Evolutionary conservation across 1,140 invertebrate species (phyloP), one percentile per base, ranked within the genome.

Genomic region (Amyelois transitella): DNA sequence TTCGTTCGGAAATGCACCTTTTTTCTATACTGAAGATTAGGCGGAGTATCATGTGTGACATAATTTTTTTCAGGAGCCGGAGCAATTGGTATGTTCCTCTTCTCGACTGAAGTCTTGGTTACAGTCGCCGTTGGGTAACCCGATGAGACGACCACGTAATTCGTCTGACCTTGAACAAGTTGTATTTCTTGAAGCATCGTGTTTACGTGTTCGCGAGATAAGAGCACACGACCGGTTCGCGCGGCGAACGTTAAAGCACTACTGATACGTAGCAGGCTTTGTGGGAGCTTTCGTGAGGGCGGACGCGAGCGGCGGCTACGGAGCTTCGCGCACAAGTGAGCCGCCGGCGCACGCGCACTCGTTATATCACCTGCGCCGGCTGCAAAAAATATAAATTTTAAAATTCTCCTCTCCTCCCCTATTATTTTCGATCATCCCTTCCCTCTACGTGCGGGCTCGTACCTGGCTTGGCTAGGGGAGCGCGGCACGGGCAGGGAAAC

Each of bases 1-100:
- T 90, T 88, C 21, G 75, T 88, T 47, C 86, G 84, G 66, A 94
- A 94, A 60, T 94, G 62, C 94, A 94, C 69, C 93, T 93, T 70
- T 91, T 89, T 90, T 66, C 94, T 93, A 72, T 93, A 93, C 20
- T 91, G 81, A 54, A 91, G 76, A 60, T 74, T 91, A 65, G 64
- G 84, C 19, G 78, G 82, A 6, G 76, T 81, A 57, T 84, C 83
- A 64, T 90, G 88, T 54, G 86, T 86, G 18, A 88, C 81, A 48
- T 85, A 85, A 53, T 86, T 83, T 65, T 88, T 89, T 72, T 90
- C 88, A 53, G 90, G 90, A 50, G 90, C 87, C 2, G 88, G 86
- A 6, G 88, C 90, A 50, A 91, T 87, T 4, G 90, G 89, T 19
- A 89, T 84, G 44, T 87, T 79, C 48, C 87, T 73, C 61, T 78